Evolutionary conservation across 2,797 vertebrate genomes (phyloP).

Genomic region (Enteromius anoplus): DNA sequence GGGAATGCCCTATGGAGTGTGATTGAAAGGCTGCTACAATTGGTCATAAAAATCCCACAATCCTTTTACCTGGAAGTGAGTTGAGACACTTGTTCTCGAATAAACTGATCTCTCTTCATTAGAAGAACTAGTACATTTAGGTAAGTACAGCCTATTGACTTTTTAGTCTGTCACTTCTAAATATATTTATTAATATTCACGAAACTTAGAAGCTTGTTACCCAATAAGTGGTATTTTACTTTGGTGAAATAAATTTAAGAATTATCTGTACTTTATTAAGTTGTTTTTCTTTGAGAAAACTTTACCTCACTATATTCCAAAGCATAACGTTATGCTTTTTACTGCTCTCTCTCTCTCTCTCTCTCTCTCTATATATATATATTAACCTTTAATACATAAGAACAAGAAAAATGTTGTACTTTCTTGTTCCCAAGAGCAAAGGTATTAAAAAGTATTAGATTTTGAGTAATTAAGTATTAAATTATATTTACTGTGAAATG

Average conservation of each 20-base stretch:
- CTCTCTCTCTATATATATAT: too few relatives aligned
- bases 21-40: neutral
- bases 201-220: neutral
- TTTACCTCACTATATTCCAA: too few relatives aligned
- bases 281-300: too few relatives aligned
- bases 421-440: neutral
- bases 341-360: neutral
- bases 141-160: neutral
- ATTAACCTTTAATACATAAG: neutral
- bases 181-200: neutral
- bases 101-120: neutral
- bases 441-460: neutral
- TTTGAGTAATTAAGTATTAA: neutral
- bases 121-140: neutral
- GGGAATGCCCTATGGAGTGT: neutral
- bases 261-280: too few relatives aligned
- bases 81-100: neutral
- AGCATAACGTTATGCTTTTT: neutral
- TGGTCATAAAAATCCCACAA: neutral
- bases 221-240: neutral
- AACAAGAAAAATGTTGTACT: neutral
- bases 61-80: neutral
- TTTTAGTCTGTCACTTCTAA: neutral
- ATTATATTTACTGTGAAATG: neutral
- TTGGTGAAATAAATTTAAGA: neutral